phyloP scores from a whole-genome alignment of 2,113 vertebrate species.

The Scomber scombrus region DNA sequence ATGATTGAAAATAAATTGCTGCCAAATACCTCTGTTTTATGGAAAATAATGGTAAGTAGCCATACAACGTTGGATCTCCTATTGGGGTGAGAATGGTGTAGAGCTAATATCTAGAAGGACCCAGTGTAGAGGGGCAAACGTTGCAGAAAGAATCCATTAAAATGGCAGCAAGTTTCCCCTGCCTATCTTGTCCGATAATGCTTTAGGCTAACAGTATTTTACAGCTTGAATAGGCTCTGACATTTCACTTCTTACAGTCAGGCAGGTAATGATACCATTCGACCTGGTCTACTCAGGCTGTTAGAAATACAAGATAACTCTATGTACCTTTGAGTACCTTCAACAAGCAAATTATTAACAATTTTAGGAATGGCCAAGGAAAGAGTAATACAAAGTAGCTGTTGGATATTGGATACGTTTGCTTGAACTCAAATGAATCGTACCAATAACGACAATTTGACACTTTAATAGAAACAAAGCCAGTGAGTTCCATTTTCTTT shows the following conservation, averaged over 20 bases:
- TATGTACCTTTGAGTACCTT: too few relatives aligned
- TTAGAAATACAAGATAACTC: too few relatives aligned
- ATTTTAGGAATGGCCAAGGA: too few relatives aligned
- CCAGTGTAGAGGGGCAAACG: background rate
- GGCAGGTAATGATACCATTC: background rate
- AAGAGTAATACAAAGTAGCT: too few relatives aligned
- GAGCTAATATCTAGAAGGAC: conserved; percentile 4
- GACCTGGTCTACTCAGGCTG: background rate
- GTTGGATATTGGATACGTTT: background rate
- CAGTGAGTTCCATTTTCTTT: background rate
- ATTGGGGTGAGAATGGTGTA: conserved; percentile 1
- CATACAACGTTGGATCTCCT: background rate
- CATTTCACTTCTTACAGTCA: background rate
- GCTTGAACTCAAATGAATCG: background rate
- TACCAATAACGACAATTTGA: background rate
- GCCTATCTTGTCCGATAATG: background rate
- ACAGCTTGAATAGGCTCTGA: background rate
- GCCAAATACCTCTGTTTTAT: conserved; percentile 16
- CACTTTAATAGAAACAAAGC: background rate
- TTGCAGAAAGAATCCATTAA: conserved; percentile 4
- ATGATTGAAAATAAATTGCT: conserved; percentile 21
- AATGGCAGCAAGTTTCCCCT: background rate
- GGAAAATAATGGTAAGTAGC: conserved; percentile 34
- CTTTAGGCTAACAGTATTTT: background rate
- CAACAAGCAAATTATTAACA: too few relatives aligned